These are phyloP conservation scores for Schizotus pectinicornis DNA, from an alignment of 2,888 invertebrate genomes.

Conservation along the genomic window DNA sequence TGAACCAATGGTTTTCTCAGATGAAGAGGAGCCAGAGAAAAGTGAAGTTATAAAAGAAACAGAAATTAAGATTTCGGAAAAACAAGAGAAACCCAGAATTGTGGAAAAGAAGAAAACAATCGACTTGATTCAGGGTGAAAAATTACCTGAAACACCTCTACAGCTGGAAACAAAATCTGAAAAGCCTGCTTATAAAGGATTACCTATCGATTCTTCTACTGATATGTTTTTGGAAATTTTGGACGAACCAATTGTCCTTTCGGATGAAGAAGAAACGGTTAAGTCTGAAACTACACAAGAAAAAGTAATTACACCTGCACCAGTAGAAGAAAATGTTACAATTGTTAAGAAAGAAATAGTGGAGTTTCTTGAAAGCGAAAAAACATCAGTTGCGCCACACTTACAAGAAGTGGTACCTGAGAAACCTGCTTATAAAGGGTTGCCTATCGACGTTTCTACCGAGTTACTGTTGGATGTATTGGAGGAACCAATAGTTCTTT, in stretches of 20 bases:
- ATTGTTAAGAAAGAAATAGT: no score
- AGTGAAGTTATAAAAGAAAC: background rate
- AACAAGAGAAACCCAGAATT: background rate
- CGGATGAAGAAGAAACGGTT: conserved; percentile 41
- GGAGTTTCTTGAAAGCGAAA: no score
- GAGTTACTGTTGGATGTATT: no score
- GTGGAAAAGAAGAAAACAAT: no score
- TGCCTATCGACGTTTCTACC: no score
- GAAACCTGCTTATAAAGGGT: no score
- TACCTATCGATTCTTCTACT: conserved; percentile 45
- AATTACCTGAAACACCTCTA: background rate
- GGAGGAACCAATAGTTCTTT: no score
- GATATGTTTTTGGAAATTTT: conserved; percentile 53
- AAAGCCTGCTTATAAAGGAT: conserved; percentile 31
- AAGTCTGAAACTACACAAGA: conserved; percentile 1
- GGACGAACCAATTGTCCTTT: conserved; percentile 43
- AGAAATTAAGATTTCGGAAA: background rate
- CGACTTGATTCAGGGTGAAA: no score
- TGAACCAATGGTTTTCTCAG: conserved; percentile 39
- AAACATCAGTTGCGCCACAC: no score
- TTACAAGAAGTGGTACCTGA: no score
- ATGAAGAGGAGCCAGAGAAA: background rate
- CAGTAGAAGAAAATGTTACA: no score
- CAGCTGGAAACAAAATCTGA: background rate
- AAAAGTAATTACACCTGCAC: background rate